Evolutionary conservation across 92 coral and sea anemone species (phyloP), one percentile per base, ranked within the genome.

Genomic region (Siderastrea radians): DNA sequence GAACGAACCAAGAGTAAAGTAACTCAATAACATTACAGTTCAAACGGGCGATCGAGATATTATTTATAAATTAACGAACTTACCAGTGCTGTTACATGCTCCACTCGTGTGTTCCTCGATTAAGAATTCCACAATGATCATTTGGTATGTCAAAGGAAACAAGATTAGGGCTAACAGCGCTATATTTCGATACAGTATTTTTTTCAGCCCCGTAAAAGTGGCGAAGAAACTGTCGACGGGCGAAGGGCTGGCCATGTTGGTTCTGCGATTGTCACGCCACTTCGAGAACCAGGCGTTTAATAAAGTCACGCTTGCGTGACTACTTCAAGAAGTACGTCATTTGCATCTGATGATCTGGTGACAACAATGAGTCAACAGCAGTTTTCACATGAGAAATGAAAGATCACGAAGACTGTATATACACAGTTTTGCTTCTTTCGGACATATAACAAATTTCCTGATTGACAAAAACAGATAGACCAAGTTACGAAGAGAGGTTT

Each of bases 141-240:
- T 91, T 77, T 95, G 98, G 77, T 88, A 93, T 5, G 90, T 93
- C 6, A 95, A 75, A 15, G 93, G 87, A 68, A 95, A 85, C 63
- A 90, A 74, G 12, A 95, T 86, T 12, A 95, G 47, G 61, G 91
- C 72, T 71, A 95, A 77, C 5, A 93, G 81, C 57, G 89, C 75
- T 7, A 89, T 77, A 63, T 93, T 94, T 66, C 96, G 89, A 15
- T 86, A 79, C 1, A 95, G 74, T 46, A 88, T 67, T 54, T 81
- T 86, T 59, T 82, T 91, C 60, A 83, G 70, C 11, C 90, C 90
- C 14, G 84, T 75, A 64, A 95, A 95, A 53, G 96, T 87, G 12
- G 91, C 87, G 93, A 93, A 95, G 77, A 93, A 95, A 57, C 84
- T 89, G 79, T 84, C 94, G 49, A 95, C 89, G 1, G 92, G 79